A percentile compares a stretch with the other conserved stretches of the same genome.
These are phyloP conservation scores for Sphinx pinastri DNA, from an alignment of 2,888 invertebrate species.

Conservation along the genomic window DNA sequence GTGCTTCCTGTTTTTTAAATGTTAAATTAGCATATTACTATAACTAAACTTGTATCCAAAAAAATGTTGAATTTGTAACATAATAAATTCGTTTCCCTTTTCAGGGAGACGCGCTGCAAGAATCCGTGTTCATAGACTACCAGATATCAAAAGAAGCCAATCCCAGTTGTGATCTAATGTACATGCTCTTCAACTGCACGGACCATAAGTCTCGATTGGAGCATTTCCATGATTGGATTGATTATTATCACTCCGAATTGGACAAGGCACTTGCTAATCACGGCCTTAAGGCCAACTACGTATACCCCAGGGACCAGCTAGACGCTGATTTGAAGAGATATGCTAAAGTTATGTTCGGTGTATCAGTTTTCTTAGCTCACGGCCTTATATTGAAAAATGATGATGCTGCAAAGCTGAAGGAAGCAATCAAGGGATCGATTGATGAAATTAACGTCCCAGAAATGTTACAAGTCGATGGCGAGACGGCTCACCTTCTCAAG, in stretches of 20 bases:
- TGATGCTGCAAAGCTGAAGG: not conserved
- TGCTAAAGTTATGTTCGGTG: conserved; percentile 36
- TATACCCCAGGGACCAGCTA: conserved; percentile 47
- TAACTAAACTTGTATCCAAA: too few species aligned
- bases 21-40: too few species aligned
- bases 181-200: conserved; percentile 50
- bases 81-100: conserved; percentile 28
- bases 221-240: conserved; percentile 46
- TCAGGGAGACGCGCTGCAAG: conserved; percentile 39
- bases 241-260: conserved; percentile 45
- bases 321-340: conserved; percentile 47
- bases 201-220: conserved; percentile 44
- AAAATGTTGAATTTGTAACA: not conserved
- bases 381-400: not conserved
- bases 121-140: conserved; percentile 52
- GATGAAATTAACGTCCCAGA: not conserved
- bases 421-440: not conserved
- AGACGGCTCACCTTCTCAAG: not conserved
- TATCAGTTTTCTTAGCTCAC: conserved; percentile 31
- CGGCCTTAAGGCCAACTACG: conserved; percentile 42
- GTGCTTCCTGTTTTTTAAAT: too few species aligned
- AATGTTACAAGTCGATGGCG: not conserved
- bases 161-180: conserved; percentile 45
- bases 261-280: conserved; percentile 40
- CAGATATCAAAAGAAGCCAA: conserved; percentile 43